A percentile compares a stretch with the other conserved stretches of the same genome.
Conservation (phyloP, 2,888 invertebrate genomes). For the Tiliacea citrago region DNA sequence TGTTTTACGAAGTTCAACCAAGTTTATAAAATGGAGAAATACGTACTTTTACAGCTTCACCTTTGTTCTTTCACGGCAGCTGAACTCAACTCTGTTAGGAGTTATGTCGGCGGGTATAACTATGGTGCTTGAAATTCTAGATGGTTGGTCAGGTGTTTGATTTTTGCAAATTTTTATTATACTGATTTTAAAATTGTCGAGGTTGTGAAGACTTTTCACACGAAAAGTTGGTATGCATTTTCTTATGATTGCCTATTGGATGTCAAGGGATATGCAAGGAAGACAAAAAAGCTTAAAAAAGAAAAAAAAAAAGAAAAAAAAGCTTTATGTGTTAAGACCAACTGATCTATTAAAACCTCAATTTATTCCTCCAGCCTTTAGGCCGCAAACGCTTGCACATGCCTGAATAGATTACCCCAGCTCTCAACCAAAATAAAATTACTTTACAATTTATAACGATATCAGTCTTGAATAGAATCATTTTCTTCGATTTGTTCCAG, state of each 20-base stretch:
- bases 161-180: neutral
- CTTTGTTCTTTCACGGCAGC: slow-evolving; percentile 49
- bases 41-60: slow-evolving; percentile 58
- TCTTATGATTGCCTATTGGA: too few species aligned
- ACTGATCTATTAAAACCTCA: neutral
- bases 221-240: neutral
- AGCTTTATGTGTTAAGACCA: neutral
- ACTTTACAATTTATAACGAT: neutral
- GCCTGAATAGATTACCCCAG: neutral
- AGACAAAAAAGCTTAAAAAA: too few species aligned
- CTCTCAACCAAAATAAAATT: neutral
- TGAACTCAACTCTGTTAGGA: slow-evolving; percentile 40
- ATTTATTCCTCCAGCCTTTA: neutral
- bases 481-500: neutral
- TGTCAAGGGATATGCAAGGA: neutral
- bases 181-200: neutral
- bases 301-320: too few species aligned
- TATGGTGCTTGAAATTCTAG: slow-evolving; percentile 18
- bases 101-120: slow-evolving; percentile 28
- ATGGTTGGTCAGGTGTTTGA: neutral
- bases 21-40: slow-evolving; percentile 60
- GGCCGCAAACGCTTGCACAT: neutral
- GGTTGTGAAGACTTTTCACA: neutral
- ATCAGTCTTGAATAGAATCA: neutral
- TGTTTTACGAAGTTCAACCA: slow-evolving; percentile 55